Evolutionary conservation across 2,888 invertebrate species (phyloP).

Genomic region (Cantharis lateralis): DNA sequence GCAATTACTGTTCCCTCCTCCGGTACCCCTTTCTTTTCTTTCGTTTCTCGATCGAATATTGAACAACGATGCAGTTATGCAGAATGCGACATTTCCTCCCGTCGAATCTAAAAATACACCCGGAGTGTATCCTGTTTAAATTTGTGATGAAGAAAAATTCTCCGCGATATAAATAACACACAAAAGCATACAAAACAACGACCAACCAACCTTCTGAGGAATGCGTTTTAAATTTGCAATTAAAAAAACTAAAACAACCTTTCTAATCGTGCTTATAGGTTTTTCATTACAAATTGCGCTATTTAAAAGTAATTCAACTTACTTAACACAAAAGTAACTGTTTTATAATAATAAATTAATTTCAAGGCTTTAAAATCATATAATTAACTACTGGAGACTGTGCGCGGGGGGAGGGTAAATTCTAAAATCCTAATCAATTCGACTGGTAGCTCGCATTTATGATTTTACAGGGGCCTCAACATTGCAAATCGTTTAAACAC

Average conservation of each 20-base stretch:
- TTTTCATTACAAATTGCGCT: background rate
- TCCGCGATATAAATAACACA: background rate
- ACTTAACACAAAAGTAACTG: background rate
- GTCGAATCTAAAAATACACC: constrained; percentile 10
- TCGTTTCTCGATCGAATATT: background rate
- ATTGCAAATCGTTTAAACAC: background rate
- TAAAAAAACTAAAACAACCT: background rate
- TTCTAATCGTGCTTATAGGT: background rate
- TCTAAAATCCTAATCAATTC: background rate
- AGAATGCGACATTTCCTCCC: constrained; percentile 12
- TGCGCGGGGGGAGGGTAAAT: background rate
- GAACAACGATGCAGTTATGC: background rate
- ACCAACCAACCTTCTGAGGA: constrained; percentile 29
- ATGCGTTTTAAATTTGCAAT: constrained; percentile 25
- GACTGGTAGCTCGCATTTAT: background rate
- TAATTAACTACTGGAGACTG: background rate
- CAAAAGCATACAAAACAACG: constrained; percentile 9
- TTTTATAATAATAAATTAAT: background rate
- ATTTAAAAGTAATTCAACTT: background rate
- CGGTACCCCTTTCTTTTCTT: background rate
- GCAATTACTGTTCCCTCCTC: background rate
- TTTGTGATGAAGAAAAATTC: background rate
- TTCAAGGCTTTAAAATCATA: background rate
- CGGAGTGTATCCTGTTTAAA: constrained; percentile 11
- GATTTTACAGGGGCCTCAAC: background rate